Base-by-base conservation (phyloP, 1,140 invertebrate species). In the Chlorops oryzae region DNA sequence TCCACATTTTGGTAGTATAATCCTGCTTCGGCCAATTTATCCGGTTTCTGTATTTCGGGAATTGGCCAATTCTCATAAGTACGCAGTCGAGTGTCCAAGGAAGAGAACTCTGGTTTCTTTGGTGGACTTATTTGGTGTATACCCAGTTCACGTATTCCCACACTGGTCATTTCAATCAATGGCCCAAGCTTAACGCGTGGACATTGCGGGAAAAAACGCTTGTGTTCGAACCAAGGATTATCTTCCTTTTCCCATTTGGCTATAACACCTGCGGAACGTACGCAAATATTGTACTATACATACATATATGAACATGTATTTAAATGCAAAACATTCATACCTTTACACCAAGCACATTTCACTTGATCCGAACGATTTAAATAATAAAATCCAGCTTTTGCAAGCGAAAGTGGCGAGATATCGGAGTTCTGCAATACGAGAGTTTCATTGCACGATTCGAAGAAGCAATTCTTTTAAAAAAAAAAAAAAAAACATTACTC, bases 311-410 rank as follows among this genome's bases (percentile, higher is more conserved):
- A n/a, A n/a, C n/a, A n/a, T n/a, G n/a, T n/a, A n/a, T n/a, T n/a
- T n/a, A n/a, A n/a, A n/a, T n/a, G n/a, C n/a, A n/a, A n/a, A n/a
- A n/a, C n/a, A n/a, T n/a, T n/a, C n/a, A n/a, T n/a, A n/a, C n/a
- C 45, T 82, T 87, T 58, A 79, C 78, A 72, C 78, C 83, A 93
- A 12, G 83, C 87, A 74, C 92, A 96, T 56, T 88, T 80, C 0
- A 93, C 87, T 66, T 86, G 75, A 38, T 81, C 80, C 22, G 66
- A 62, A 5, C 65, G 52, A 51, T 75, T 70, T 0, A 63, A 51
- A 50, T 72, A 72, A 35, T 67, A 72, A 35, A 72, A 94, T 5
- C 91, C 92, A 55, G 90, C 86, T 66, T 78, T 78, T 0, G 88
- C 90, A 50, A 95, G 72, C 13, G 81, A 77, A 63, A 83, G 74